These are phyloP conservation scores for Vipera latastei DNA, from an alignment of 2,797 vertebrate species.

Conservation along the genomic window DNA sequence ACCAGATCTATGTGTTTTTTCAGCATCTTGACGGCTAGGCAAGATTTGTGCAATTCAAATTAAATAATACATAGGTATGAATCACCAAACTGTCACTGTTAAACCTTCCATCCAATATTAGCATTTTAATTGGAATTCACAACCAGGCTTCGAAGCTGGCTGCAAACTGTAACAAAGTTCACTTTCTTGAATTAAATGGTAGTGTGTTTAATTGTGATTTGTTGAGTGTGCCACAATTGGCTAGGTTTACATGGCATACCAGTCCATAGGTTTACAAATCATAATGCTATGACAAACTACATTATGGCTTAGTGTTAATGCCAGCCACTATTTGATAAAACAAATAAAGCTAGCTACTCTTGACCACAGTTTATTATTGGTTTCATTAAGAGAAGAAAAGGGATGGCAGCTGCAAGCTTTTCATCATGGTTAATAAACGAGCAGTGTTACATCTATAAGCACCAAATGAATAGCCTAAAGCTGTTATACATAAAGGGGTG, in stretches of 20 bases:
- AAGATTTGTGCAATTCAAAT: constrained; percentile 15
- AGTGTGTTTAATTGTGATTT: neutral
- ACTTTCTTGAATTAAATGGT: neutral
- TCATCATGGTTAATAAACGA: neutral
- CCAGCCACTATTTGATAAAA: neutral
- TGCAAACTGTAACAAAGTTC: neutral
- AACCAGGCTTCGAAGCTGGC: neutral
- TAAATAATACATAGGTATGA: constrained; percentile 21
- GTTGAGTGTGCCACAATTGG: neutral
- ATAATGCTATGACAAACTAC: neutral
- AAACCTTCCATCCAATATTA: neutral
- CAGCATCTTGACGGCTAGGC: neutral
- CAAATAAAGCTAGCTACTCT: neutral
- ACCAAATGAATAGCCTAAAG: neutral
- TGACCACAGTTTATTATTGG: neutral
- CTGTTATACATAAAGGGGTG: neutral
- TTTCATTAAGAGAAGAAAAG: neutral
- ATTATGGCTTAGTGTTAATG: neutral
- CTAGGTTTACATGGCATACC: neutral
- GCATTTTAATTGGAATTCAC: neutral
- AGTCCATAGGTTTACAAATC: neutral
- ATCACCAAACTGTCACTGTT: constrained; percentile 16
- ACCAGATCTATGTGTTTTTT: neutral
- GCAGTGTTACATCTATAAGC: neutral
- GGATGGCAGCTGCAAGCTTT: neutral